Conservation (phyloP, 2,888 invertebrate species). For the Acronicta leporina region DNA sequence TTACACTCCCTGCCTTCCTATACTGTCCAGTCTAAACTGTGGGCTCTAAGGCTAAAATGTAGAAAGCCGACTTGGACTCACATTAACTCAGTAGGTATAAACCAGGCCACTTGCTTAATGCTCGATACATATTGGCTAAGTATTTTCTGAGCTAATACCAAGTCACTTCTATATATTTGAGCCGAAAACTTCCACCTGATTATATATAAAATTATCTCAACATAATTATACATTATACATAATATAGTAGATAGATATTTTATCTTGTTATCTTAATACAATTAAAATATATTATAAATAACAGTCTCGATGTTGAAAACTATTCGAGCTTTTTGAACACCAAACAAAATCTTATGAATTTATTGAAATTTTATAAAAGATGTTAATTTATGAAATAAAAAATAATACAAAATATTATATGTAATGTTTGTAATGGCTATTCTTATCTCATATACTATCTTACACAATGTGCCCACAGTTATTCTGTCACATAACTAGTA, state of each 20-base stretch:
- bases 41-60: slow-evolving; percentile 58
- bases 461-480: slow-evolving; percentile 66
- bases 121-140: too few relatives aligned
- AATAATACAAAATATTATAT: slow-evolving; percentile 36
- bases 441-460: slow-evolving; percentile 55
- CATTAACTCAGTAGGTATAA: too few relatives aligned
- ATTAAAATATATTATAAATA: slow-evolving; percentile 25
- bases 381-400: slow-evolving; percentile 55
- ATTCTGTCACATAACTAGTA: slow-evolving; percentile 56
- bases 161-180: too few relatives aligned
- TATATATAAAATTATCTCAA: slow-evolving; percentile 33
- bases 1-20: slow-evolving; percentile 64
- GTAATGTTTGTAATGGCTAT: slow-evolving; percentile 56
- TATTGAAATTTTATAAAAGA: slow-evolving; percentile 65
- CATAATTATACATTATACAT: too few relatives aligned
- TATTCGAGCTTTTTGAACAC: slow-evolving; percentile 79
- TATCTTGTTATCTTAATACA: slow-evolving; percentile 52
- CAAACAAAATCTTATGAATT: slow-evolving; percentile 84
- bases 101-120: too few relatives aligned
- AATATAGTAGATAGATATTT: slow-evolving; percentile 42
- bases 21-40: slow-evolving; percentile 73
- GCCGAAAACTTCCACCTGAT: slow-evolving; percentile 31
- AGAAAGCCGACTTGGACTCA: too few relatives aligned
- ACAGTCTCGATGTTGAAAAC: slow-evolving; percentile 35
- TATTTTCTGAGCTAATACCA: too few relatives aligned